phyloP scores from a whole-genome alignment of 2,113 vertebrate genomes.

The Oostethus manadensis region DNA sequence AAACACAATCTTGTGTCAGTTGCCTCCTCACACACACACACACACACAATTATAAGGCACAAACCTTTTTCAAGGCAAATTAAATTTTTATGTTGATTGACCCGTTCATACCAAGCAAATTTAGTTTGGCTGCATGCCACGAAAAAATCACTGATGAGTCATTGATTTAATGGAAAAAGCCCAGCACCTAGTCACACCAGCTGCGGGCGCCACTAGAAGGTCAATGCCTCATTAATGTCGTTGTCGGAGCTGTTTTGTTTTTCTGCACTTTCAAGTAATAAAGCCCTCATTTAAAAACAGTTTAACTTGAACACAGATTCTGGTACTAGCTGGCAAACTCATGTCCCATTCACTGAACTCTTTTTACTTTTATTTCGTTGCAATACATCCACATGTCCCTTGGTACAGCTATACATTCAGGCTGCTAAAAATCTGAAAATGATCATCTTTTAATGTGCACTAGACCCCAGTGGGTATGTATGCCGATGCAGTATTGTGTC shows the following conservation, averaged over 20 bases:
- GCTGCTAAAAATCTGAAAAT: constrained; percentile 1
- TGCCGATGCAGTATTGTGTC: constrained; percentile 22
- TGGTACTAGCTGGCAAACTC: too few relatives aligned
- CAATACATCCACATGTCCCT: background rate
- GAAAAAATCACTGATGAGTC: constrained; percentile 40
- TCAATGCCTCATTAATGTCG: constrained; percentile 54
- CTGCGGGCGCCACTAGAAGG: constrained; percentile 42
- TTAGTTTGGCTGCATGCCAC: constrained; percentile 28
- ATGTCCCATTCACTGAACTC: too few relatives aligned
- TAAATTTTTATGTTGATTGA: constrained; percentile 58
- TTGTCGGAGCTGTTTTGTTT: constrained; percentile 34
- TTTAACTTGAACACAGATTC: constrained; percentile 5
- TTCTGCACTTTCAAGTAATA: constrained; percentile 29
- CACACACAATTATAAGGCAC: constrained; percentile 16
- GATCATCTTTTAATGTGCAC: constrained; percentile 11
- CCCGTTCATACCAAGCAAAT: constrained; percentile 51
- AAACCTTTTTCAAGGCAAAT: constrained; percentile 42
- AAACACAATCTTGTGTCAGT: constrained; percentile 7
- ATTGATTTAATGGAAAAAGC: constrained; percentile 59
- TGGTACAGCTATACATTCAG: background rate
- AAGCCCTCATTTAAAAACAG: background rate
- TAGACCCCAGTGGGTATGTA: constrained; percentile 8
- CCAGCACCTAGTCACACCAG: constrained; percentile 46
- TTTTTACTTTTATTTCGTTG: too few relatives aligned
- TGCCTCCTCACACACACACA: background rate